A percentile compares a stretch with the other conserved stretches of the same genome.
Evolutionary conservation across 2,888 invertebrate species (phyloP).

Genomic region (Leucophenga montana): DNA sequence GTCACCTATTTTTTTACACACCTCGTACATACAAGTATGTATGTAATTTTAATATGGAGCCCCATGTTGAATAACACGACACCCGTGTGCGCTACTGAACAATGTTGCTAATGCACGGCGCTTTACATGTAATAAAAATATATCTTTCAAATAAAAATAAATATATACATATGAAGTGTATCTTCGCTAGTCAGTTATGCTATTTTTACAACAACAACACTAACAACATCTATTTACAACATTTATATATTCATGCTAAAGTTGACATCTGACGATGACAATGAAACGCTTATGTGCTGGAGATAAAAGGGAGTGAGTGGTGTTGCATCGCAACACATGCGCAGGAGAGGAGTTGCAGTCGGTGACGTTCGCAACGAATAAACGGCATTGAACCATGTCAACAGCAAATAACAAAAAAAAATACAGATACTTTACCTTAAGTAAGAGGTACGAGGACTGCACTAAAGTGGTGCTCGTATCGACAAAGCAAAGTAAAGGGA

Average conservation of each 20-base stretch:
- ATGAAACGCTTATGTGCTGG: slow-evolving; percentile 37
- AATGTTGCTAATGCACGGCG: not conserved
- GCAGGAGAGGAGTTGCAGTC: not conserved
- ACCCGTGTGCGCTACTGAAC: not conserved
- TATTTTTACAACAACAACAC: slow-evolving; percentile 7
- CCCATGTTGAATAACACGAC: not conserved
- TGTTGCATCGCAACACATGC: too few relatives aligned
- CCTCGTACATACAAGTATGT: too few relatives aligned
- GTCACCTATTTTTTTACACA: too few relatives aligned
- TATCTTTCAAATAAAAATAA: not conserved
- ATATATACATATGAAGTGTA: not conserved
- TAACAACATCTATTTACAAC: not conserved
- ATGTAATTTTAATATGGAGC: not conserved
- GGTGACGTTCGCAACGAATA: not conserved
- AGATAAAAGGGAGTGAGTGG: not conserved
- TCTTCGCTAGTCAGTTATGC: slow-evolving; percentile 4
- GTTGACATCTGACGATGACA: slow-evolving; percentile 38
- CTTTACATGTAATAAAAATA: slow-evolving; percentile 1
- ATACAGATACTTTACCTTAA: too few relatives aligned
- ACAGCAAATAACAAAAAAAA: not conserved
- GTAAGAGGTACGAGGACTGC: too few relatives aligned
- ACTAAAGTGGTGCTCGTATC: too few relatives aligned
- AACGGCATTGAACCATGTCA: slow-evolving; percentile 6
- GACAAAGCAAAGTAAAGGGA: too few relatives aligned
- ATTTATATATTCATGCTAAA: slow-evolving; percentile 27